Conservation (phyloP, 2,888 invertebrate species). For the Aphrophora alni region DNA sequence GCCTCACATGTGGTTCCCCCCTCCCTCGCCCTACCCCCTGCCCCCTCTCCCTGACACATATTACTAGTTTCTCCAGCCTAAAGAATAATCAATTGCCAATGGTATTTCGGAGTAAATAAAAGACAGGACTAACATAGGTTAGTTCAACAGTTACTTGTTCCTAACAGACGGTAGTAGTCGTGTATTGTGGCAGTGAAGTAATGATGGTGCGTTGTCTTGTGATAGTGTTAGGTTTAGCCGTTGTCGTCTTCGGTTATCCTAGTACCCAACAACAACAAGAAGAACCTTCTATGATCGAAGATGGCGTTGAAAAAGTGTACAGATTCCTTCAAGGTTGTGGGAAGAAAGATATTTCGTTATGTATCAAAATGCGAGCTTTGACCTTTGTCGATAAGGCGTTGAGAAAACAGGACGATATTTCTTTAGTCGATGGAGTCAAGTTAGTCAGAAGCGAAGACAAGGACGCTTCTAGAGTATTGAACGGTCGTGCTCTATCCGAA, state of each 20-base stretch:
- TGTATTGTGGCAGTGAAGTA: not conserved
- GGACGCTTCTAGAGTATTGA: constrained; percentile 51
- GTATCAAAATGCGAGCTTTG: constrained; percentile 78
- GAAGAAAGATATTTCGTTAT: constrained; percentile 69
- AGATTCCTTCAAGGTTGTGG: constrained; percentile 75
- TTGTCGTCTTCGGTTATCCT: constrained; percentile 33
- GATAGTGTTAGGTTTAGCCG: constrained; percentile 29
- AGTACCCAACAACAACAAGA: constrained; percentile 38
- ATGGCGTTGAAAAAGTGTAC: constrained; percentile 66
- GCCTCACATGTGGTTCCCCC: constrained; percentile 16
- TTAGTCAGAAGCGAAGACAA: constrained; percentile 60
- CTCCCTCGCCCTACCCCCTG: not conserved
- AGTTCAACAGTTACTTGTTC: constrained; percentile 15
- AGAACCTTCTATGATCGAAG: constrained; percentile 34
- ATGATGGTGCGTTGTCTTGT: constrained; percentile 31
- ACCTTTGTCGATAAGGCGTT: constrained; percentile 71
- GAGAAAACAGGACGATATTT: constrained; percentile 59
- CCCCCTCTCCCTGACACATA: constrained; percentile 32
- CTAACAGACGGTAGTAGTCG: not conserved
- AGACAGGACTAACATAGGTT: constrained; percentile 23
- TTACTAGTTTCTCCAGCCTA: constrained; percentile 38
- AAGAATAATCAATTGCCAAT: constrained; percentile 38
- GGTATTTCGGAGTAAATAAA: constrained; percentile 39
- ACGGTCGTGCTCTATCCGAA: constrained; percentile 54
- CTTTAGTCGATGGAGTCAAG: constrained; percentile 58